Conservation (phyloP, 1,140 invertebrate species). For the Colletes latitarsis region DNA sequence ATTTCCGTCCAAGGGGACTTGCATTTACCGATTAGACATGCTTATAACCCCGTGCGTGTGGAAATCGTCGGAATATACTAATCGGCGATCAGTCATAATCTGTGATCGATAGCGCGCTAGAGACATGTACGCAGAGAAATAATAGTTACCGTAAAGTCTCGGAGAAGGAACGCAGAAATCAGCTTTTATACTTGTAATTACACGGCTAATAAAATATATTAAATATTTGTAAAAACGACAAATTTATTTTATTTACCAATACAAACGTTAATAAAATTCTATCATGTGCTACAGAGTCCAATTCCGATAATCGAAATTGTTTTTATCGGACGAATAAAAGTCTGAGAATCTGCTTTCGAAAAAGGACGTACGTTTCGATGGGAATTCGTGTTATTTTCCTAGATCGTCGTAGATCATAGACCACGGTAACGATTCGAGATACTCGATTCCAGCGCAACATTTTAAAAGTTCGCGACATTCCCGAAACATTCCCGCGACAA, state of each 20-base stretch:
- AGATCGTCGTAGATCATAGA: not conserved
- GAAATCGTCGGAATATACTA: not conserved
- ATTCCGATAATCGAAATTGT: no score
- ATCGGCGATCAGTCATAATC: not conserved
- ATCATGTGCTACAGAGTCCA: no score
- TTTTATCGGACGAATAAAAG: no score
- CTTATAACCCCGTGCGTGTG: not conserved
- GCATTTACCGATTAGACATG: constrained; percentile 1
- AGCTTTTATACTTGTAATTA: not conserved
- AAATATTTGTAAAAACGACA: not conserved
- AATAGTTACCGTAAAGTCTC: not conserved
- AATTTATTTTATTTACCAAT: no score
- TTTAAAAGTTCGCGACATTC: constrained; percentile 45
- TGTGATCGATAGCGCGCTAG: not conserved
- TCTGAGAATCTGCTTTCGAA: no score
- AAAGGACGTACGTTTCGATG: not conserved
- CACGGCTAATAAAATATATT: not conserved
- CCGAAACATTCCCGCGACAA: constrained; percentile 22
- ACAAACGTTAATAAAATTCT: no score
- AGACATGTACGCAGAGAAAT: not conserved
- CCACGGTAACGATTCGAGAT: no score
- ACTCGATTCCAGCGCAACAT: not conserved
- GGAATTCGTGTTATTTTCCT: not conserved
- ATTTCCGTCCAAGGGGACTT: not conserved
- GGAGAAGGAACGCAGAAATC: not conserved